Percentiles rank a stretch among this genome's conserved stretches.
Evolutionary conservation across 2,797 vertebrate genomes (phyloP).

Genomic region (Centropyge bicolor): DNA sequence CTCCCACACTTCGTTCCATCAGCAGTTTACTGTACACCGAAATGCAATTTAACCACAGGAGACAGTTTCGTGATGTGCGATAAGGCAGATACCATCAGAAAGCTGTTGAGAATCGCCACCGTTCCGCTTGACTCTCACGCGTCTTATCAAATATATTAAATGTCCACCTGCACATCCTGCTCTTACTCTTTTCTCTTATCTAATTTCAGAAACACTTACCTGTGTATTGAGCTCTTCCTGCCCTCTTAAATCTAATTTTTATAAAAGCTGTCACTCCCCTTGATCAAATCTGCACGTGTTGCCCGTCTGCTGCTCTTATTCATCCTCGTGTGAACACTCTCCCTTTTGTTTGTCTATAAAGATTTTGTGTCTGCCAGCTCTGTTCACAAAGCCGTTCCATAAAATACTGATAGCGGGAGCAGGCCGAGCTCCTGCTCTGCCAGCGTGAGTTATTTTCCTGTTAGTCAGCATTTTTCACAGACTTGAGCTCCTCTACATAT

Average conservation of each 20-base stretch:
- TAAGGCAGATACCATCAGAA: constrained; percentile 31
- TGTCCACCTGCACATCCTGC: constrained; percentile 38
- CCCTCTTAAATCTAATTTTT: constrained; percentile 46
- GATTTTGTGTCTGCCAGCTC: constrained; percentile 36
- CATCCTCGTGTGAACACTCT: constrained; percentile 17
- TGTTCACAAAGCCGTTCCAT: constrained; percentile 44
- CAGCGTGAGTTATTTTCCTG: constrained; percentile 38
- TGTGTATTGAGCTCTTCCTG: constrained; percentile 35
- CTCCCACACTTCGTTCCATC: constrained; percentile 9
- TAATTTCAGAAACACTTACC: constrained; percentile 65
- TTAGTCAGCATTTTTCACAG: constrained; percentile 39
- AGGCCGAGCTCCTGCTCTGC: background rate
- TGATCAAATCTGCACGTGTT: constrained; percentile 42
- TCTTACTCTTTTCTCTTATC: constrained; percentile 55
- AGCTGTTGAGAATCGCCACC: constrained; percentile 6
- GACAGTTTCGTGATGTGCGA: constrained; percentile 1
- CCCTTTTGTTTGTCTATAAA: constrained; percentile 53
- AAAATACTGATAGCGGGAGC: constrained; percentile 34
- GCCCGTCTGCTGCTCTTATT: background rate
- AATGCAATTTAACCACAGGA: background rate
- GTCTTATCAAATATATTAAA: constrained; percentile 59
- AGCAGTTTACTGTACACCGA: background rate
- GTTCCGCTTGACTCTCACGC: background rate
- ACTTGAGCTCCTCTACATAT: constrained; percentile 17
- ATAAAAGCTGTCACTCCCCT: constrained; percentile 51